Evolutionary conservation across 2,113 vertebrate species (phyloP).

Genomic region (Coptodon bakossiorum): DNA sequence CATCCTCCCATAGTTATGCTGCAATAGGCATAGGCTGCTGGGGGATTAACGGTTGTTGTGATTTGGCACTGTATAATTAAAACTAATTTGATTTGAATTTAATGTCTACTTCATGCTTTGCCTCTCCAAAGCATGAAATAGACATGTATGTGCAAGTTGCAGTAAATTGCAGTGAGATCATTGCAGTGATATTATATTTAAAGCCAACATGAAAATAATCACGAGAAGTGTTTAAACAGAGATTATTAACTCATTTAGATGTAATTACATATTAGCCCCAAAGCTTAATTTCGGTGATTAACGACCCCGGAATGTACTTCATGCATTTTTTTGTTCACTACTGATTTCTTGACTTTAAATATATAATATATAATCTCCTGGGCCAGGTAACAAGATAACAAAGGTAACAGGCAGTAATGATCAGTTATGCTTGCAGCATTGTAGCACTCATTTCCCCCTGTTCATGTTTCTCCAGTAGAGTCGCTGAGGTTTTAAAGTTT

Average conservation of each 20-base stretch:
- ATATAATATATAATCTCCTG: not conserved
- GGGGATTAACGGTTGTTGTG: not conserved
- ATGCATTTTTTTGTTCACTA: not conserved
- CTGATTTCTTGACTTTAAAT: not conserved
- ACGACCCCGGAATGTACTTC: not conserved
- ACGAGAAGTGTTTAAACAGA: not conserved
- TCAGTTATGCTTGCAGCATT: not conserved
- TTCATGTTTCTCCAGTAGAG: not conserved
- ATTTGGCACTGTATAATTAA: not conserved
- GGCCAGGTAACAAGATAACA: not conserved
- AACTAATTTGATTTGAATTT: not conserved
- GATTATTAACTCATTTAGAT: not conserved
- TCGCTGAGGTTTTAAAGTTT: not conserved
- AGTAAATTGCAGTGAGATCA: not conserved
- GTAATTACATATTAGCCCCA: not conserved
- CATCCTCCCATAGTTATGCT: not conserved
- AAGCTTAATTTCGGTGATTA: not conserved
- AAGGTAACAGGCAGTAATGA: not conserved
- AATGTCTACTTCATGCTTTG: not conserved
- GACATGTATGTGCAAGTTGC: not conserved
- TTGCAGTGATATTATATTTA: not conserved
- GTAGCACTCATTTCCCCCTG: not conserved
- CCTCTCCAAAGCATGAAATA: not conserved
- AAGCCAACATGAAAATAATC: not conserved
- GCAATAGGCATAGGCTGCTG: not conserved